Percentiles rank a stretch among this genome's conserved stretches.
Conservation (phyloP, 2,888 invertebrate species). For the Papilio elwesi region DNA sequence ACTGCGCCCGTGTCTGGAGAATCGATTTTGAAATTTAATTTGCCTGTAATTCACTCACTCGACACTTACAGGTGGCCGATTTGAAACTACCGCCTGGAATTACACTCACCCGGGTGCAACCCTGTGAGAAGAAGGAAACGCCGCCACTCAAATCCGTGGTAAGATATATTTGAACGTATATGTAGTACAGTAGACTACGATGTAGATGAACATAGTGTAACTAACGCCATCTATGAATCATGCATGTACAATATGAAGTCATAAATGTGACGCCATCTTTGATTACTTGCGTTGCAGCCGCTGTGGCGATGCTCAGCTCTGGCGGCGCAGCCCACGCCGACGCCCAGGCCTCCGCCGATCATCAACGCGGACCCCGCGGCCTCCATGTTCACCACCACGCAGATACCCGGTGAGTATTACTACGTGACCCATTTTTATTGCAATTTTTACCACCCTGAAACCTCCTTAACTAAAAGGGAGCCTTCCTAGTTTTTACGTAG, state of each 20-base stretch:
- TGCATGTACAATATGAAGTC: no score
- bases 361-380: conserved; percentile 74
- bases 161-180: conserved; percentile 42
- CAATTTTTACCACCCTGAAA: no score
- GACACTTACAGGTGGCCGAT: conserved; percentile 84
- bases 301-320: conserved; percentile 70
- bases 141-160: conserved; percentile 74
- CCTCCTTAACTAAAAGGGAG: no score
- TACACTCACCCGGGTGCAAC: conserved; percentile 89
- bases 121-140: conserved; percentile 71
- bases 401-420: conserved; percentile 51
- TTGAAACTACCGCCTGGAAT: conserved; percentile 91
- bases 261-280: no score
- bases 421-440: no score
- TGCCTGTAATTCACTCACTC: no score
- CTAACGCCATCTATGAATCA: no score
- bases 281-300: conserved; percentile 56
- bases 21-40: no score
- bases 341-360: conserved; percentile 71
- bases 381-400: conserved; percentile 62
- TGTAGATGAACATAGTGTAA: no score
- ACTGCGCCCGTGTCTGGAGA: no score
- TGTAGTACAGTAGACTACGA: no score
- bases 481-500: no score
- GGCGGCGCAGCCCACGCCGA: conserved; percentile 70